Conservation (phyloP, 1,140 invertebrate genomes). For the Zaprionus vittiger region DNA sequence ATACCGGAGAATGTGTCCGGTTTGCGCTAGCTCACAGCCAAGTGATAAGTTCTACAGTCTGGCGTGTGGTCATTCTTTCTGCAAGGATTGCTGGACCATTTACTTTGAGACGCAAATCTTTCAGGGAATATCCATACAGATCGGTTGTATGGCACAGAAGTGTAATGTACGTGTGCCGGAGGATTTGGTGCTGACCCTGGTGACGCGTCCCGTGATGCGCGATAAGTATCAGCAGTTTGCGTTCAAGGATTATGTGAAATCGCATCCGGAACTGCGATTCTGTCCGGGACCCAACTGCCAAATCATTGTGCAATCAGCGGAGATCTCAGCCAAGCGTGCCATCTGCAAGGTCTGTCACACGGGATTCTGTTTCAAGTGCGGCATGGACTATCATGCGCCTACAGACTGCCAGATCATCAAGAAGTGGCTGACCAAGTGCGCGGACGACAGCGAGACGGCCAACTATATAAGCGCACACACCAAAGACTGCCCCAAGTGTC, state of each 20-base stretch:
- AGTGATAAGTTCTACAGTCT: conserved; percentile 90
- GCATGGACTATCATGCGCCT: conserved; percentile 98
- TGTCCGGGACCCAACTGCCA: conserved; percentile 99
- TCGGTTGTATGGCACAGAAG: conserved; percentile 98
- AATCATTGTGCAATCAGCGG: conserved; percentile 84
- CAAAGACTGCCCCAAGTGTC: conserved; percentile 99
- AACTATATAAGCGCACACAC: conserved; percentile 99
- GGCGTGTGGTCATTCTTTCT: conserved; percentile 96
- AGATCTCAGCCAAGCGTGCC: conserved; percentile 81
- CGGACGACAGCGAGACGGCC: conserved; percentile 99
- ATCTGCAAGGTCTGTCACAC: conserved; percentile 86
- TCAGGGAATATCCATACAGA: conserved; percentile 90
- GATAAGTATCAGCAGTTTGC: conserved; percentile 98
- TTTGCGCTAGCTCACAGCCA: conserved; percentile 86
- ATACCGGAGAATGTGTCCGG: conserved; percentile 85
- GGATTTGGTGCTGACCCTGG: conserved; percentile 95
- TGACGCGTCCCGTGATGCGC: conserved; percentile 91
- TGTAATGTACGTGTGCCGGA: conserved; percentile 97
- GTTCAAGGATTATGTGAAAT: conserved; percentile 98
- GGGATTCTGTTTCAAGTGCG: conserved; percentile 93
- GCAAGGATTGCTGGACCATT: conserved; percentile 97
- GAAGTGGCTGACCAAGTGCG: conserved; percentile 99
- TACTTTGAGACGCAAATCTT: conserved; percentile 98
- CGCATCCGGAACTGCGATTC: conserved; percentile 95
- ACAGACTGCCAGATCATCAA: conserved; percentile 98